Evolutionary conservation across 2,888 invertebrate species (phyloP).

Genomic region (Sericinus montela): DNA sequence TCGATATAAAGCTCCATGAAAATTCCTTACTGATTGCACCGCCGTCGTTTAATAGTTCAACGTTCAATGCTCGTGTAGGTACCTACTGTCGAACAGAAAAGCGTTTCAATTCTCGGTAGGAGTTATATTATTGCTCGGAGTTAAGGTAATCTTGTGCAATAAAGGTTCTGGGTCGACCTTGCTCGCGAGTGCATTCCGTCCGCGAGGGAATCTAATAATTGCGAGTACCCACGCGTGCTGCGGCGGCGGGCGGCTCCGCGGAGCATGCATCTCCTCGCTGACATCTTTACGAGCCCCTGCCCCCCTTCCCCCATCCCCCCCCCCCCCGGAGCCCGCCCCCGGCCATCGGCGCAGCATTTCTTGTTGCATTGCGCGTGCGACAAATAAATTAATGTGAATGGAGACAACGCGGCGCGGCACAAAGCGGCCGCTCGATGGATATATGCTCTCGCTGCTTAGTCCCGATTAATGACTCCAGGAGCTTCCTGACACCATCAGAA

Average conservation of each 20-base stretch:
- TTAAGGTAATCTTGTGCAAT: background rate
- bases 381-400: conserved; percentile 7
- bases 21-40: too few relatives aligned
- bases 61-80: too few relatives aligned
- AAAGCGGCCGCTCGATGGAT: conserved; percentile 4
- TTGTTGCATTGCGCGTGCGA: background rate
- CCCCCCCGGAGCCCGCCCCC: conserved; percentile 19
- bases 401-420: conserved; percentile 5
- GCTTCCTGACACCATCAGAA: background rate
- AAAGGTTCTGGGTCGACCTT: background rate
- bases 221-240: background rate
- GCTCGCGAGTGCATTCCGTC: background rate
- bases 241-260: conserved; percentile 32
- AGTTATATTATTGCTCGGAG: background rate
- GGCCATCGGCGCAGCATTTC: conserved; percentile 12
- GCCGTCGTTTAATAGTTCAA: too few relatives aligned
- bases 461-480: background rate
- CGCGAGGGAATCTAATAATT: conserved; percentile 7
- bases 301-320: conserved; percentile 23
- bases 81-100: too few relatives aligned
- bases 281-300: conserved; percentile 58
- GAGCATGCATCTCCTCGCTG: conserved; percentile 47
- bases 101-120: too few relatives aligned
- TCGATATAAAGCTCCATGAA: too few relatives aligned
- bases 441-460: conserved; percentile 1